Evolutionary conservation across 2,113 vertebrate genomes (phyloP).

Genomic region (Stegostoma tigrinum): DNA sequence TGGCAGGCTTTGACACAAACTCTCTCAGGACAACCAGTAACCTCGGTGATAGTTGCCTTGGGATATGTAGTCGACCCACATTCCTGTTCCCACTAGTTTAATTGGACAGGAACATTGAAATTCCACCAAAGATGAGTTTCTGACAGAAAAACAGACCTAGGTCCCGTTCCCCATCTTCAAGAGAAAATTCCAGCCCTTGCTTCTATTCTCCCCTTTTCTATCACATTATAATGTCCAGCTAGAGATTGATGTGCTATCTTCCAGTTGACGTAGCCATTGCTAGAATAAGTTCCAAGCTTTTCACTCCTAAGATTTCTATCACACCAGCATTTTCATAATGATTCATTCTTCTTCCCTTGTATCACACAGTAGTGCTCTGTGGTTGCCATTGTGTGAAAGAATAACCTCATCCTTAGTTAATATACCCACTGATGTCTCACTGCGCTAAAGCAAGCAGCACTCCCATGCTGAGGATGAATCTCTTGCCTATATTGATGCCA

Average conservation of each 20-base stretch:
- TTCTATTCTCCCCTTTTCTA: neutral
- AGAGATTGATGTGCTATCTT: neutral
- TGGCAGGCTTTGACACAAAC: no score
- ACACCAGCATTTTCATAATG: neutral
- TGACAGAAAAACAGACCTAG: no score
- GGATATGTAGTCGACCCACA: no score
- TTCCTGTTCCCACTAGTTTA: no score
- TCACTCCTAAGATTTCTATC: neutral
- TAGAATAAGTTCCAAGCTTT: neutral
- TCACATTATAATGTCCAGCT: neutral
- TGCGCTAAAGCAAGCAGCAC: neutral
- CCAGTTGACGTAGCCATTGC: neutral
- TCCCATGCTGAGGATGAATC: neutral
- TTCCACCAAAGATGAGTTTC: no score
- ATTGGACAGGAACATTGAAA: no score
- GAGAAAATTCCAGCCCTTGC: neutral
- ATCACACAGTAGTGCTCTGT: neutral
- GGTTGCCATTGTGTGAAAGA: neutral
- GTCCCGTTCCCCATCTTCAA: no score
- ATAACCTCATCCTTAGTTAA: neutral
- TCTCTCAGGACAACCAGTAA: no score
- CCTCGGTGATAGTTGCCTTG: no score
- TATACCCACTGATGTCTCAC: neutral
- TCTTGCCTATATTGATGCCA: neutral
- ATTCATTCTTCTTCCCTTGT: neutral